These are phyloP conservation scores for Meandrusa payeni DNA, from an alignment of 2,888 invertebrate species.

Conservation along the genomic window DNA sequence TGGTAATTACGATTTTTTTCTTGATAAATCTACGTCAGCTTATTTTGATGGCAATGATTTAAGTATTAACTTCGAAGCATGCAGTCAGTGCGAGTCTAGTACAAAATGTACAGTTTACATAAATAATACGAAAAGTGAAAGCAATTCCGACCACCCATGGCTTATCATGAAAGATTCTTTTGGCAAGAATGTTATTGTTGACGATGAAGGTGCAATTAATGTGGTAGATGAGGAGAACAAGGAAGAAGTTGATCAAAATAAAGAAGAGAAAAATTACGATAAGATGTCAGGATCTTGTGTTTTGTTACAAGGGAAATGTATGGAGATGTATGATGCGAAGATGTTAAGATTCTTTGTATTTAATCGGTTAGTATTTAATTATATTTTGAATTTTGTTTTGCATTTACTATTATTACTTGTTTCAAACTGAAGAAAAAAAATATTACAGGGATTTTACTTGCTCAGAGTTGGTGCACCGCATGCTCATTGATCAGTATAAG, in stretches of 20 bases:
- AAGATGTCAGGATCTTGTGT: conserved; percentile 41
- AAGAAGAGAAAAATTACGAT: conserved; percentile 27
- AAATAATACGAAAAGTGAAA: conserved; percentile 29
- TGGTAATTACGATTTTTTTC: conserved; percentile 51
- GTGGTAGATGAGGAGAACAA: conserved; percentile 38
- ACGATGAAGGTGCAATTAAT: conserved; percentile 57
- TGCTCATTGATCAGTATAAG: conserved; percentile 52
- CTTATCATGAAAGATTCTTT: conserved; percentile 64
- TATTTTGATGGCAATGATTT: conserved; percentile 56
- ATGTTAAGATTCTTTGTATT: conserved; percentile 58
- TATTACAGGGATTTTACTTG: conserved; percentile 58
- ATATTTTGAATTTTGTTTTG: no score
- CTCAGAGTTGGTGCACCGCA: conserved; percentile 61
- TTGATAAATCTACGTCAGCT: conserved; percentile 54
- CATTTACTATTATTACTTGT: no score
- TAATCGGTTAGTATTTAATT: conserved; percentile 44
- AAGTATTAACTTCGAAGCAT: conserved; percentile 53
- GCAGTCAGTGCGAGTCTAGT: conserved; percentile 48
- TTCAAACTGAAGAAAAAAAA: no score
- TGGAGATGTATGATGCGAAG: conserved; percentile 51
- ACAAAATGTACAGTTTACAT: conserved; percentile 56
- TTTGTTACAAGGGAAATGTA: conserved; percentile 50
- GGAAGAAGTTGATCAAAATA: conserved; percentile 33
- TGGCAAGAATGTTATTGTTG: conserved; percentile 50
- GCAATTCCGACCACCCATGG: conserved; percentile 47